These are phyloP conservation scores for Hydrotaea cyrtoneurina DNA, from an alignment of 2,888 invertebrate genomes.

Conservation along the genomic window DNA sequence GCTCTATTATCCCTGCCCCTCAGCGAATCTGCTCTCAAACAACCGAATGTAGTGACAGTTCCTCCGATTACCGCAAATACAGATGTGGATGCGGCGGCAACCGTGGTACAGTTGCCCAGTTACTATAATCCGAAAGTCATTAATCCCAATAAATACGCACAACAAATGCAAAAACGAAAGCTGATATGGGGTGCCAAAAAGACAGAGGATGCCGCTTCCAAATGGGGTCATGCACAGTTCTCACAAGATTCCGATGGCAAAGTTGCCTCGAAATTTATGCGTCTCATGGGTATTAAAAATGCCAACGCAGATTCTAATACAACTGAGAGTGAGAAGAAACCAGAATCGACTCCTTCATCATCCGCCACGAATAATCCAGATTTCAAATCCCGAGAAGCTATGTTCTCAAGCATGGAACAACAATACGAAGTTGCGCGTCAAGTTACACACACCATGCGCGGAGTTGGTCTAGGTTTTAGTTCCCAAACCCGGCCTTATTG, in stretches of 20 bases:
- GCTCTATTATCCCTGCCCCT: constrained; percentile 74
- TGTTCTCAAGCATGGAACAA: constrained; percentile 96
- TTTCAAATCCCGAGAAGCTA: constrained; percentile 84
- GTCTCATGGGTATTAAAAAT: constrained; percentile 93
- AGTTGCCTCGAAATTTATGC: constrained; percentile 96
- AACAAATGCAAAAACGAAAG: constrained; percentile 95
- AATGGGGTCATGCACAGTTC: constrained; percentile 92
- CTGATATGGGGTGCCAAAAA: constrained; percentile 93
- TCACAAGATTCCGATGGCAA: constrained; percentile 95
- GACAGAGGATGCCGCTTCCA: constrained; percentile 80
- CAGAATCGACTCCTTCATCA: constrained; percentile 31
- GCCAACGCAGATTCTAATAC: constrained; percentile 22
- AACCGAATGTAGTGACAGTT: constrained; percentile 78
- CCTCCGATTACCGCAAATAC: constrained; percentile 66
- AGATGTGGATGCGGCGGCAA: constrained; percentile 53
- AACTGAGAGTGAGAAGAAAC: constrained; percentile 45
- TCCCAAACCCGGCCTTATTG: constrained; percentile 81
- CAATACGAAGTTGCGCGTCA: constrained; percentile 98
- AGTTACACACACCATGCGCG: constrained; percentile 97
- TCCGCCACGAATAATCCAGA: constrained; percentile 71
- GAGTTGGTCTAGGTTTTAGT: constrained; percentile 90
- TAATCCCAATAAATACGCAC: constrained; percentile 90
- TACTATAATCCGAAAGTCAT: constrained; percentile 89
- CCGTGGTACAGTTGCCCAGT: constrained; percentile 82
- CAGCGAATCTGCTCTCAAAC: constrained; percentile 72